A percentile compares a stretch with the other conserved stretches of the same genome.
Conservation (phyloP, 2,888 invertebrate genomes). For the Drosophila quinaria region DNA sequence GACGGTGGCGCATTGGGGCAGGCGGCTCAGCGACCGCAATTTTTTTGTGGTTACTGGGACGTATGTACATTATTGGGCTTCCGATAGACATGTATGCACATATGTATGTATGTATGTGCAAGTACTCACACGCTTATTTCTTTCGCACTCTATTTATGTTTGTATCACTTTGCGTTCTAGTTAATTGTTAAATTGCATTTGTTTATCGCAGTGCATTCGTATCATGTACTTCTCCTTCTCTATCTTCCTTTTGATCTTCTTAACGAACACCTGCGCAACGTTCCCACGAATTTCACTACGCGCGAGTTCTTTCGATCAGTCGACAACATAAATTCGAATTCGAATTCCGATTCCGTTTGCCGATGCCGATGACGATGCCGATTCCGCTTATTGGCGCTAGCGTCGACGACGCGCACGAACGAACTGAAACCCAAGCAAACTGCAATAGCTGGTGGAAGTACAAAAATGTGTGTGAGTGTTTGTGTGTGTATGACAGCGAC, state of each 20-base stretch:
- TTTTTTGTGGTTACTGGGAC: conserved; percentile 78
- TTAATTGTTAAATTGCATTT: conserved; percentile 55
- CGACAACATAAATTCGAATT: conserved; percentile 32
- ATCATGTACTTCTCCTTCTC: background rate
- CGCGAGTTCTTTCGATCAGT: conserved; percentile 59
- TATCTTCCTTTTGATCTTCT: conserved; percentile 15
- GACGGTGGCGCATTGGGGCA: conserved; percentile 61
- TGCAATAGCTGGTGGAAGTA: conserved; percentile 75
- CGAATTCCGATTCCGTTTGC: conserved; percentile 47
- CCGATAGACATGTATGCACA: conserved; percentile 37
- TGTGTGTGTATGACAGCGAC: conserved; percentile 28
- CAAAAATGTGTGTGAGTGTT: conserved; percentile 31
- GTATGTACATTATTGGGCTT: conserved; percentile 62
- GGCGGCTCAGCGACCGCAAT: conserved; percentile 72
- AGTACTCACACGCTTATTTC: conserved; percentile 55
- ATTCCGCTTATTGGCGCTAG: conserved; percentile 70
- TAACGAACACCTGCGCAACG: conserved; percentile 54
- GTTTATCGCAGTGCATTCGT: background rate
- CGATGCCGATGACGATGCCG: conserved; percentile 50
- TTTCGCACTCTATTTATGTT: conserved; percentile 60
- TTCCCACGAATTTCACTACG: conserved; percentile 59
- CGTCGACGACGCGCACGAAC: conserved; percentile 68
- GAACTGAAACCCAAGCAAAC: conserved; percentile 73
- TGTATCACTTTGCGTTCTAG: conserved; percentile 59
- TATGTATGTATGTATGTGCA: conserved; percentile 5